These are phyloP conservation scores for Lacanobia wlatinum DNA, from an alignment of 2,888 invertebrate species.

Conservation along the genomic window DNA sequence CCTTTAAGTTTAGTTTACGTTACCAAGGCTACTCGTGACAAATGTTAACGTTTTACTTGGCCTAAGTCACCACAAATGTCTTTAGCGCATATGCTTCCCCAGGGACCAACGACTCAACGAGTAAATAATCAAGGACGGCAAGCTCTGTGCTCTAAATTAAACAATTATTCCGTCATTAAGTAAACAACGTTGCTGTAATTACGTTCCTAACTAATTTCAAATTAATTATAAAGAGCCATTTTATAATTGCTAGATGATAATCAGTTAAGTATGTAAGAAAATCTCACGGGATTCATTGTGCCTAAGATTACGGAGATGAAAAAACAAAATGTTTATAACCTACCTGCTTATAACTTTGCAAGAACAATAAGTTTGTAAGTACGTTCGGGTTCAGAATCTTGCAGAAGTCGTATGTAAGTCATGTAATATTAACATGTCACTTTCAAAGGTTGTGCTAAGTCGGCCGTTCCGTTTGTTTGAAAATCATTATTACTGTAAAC, in stretches of 20 bases:
- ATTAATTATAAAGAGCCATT: slow-evolving; percentile 54
- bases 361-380: slow-evolving; percentile 34
- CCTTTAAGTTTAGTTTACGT: slow-evolving; percentile 20
- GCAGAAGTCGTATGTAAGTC: slow-evolving; percentile 22
- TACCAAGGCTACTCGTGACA: neutral
- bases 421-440: slow-evolving; percentile 50
- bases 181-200: slow-evolving; percentile 50
- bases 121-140: slow-evolving; percentile 38
- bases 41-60: slow-evolving; percentile 35
- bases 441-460: slow-evolving; percentile 35
- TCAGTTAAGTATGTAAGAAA: slow-evolving; percentile 46
- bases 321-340: slow-evolving; percentile 43
- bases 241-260: slow-evolving; percentile 51
- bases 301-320: slow-evolving; percentile 31
- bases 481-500: slow-evolving; percentile 56
- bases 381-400: slow-evolving; percentile 26
- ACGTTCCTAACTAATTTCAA: slow-evolving; percentile 48
- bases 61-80: slow-evolving; percentile 45
- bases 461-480: slow-evolving; percentile 52
- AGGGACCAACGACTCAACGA: slow-evolving; percentile 33
- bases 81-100: slow-evolving; percentile 31
- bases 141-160: slow-evolving; percentile 45
- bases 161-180: slow-evolving; percentile 58
- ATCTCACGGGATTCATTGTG: slow-evolving; percentile 65
- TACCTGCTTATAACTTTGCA: slow-evolving; percentile 15